These are phyloP conservation scores for Cercopithecus mona DNA, from an alignment of 2,113 vertebrate genomes.

Conservation along the genomic window DNA sequence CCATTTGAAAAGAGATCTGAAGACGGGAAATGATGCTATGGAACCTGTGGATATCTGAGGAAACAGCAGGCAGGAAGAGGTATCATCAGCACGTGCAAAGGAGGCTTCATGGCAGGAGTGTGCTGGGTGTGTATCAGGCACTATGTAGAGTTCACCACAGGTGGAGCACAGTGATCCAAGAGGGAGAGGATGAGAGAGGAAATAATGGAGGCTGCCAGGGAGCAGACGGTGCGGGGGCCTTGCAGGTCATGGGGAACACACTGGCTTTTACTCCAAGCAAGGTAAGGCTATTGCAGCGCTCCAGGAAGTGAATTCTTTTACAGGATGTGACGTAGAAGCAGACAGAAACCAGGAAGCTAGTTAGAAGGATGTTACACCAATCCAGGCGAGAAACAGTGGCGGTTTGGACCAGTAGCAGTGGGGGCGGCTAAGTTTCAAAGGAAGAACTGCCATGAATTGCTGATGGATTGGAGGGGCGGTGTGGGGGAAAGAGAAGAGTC, in stretches of 20 bases:
- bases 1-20: not conserved
- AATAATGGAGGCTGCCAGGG: no score
- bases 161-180: not conserved
- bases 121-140: accelerated
- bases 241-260: accelerated
- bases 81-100: accelerated
- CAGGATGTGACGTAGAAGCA: not conserved
- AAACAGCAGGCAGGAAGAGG: not conserved
- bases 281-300: not conserved
- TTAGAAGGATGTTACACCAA: not conserved
- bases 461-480: accelerated
- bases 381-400: accelerated
- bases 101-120: not conserved
- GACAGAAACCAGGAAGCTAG: not conserved
- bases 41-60: accelerated
- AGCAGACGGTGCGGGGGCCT: accelerated
- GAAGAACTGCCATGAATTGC: not conserved
- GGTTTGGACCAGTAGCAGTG: not conserved
- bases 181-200: not conserved
- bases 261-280: not conserved
- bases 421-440: not conserved
- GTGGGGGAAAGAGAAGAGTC: not conserved
- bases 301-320: not conserved
- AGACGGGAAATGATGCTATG: not conserved
- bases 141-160: accelerated